Base-by-base conservation (phyloP, 1,140 invertebrate genomes). In the Musca domestica region DNA sequence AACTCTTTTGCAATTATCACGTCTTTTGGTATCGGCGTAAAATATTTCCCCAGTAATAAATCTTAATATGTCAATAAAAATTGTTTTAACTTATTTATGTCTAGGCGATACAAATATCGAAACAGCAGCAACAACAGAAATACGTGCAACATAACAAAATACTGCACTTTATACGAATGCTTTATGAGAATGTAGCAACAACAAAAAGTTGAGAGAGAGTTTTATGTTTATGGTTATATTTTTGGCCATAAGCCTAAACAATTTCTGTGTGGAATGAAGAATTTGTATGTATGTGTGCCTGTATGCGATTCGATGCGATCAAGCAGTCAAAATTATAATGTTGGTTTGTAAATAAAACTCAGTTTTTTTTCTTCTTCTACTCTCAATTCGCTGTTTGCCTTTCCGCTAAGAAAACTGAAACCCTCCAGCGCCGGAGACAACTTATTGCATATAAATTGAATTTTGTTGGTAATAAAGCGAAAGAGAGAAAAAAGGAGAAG, bases 361-460 rank as follows among this genome's bases (percentile, higher is more conserved):
- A 3, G 27, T 30, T 41, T n/a, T n/a, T n/a, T n/a, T n/a, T n/a
- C n/a, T n/a, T n/a, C n/a, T n/a, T n/a, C n/a, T n/a, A n/a, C n/a
- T n/a, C n/a, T n/a, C n/a, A n/a, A n/a, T n/a, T 41, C 6, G 34
- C 10, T 41, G 10, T 5, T 2, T 12, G 10, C 34, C 10, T 41
- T 41, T 41, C 34, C 34, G 34, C 34, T 12, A 41, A 5, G 34
- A 41, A 41, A 41, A 5, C 5, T 5, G 34, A 41, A 7, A 41
- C 34, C 34, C 34, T 41, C 10, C 34, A 41, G 34, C 10, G 34
- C 34, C 34, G 27, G 27, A 25, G 20, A 22, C 20, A 58, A 46
- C 61, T 64, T 80, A 17, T 56, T 74, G 58, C 76, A 74, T 70
- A 74, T 77, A 41, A 78, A 70, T 67, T 82, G 78, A 56, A 67